A percentile compares a stretch with the other conserved stretches of the same genome.
These are phyloP conservation scores for Hippolais icterina DNA, from an alignment of 2,113 vertebrate species.

Conservation along the genomic window DNA sequence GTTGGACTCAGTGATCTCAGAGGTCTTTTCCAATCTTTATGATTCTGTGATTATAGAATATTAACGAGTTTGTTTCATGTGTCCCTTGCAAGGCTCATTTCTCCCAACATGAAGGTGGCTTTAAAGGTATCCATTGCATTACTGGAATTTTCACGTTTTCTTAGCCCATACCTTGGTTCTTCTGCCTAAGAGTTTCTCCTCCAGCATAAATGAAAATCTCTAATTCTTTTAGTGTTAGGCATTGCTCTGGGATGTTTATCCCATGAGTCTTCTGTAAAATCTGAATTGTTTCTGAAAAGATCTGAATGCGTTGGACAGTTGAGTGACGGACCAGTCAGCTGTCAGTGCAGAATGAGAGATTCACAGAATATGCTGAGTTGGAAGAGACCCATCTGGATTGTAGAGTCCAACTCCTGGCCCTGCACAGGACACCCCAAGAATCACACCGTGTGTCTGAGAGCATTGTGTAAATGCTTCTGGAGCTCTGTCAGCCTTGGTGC, in stretches of 20 bases:
- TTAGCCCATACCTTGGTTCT: not conserved
- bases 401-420: not conserved
- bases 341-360: not conserved
- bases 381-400: not conserved
- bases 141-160: not conserved
- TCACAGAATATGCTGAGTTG: not conserved
- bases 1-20: not conserved
- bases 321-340: not conserved
- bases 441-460: not conserved
- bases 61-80: accelerated
- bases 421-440: not conserved
- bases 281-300: not conserved
- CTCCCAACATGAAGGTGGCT: not conserved
- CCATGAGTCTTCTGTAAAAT: not conserved
- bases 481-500: not conserved
- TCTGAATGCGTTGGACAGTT: not conserved
- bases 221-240: not conserved
- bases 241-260: not conserved
- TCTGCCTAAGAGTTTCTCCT: not conserved
- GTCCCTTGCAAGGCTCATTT: not conserved
- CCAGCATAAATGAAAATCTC: not conserved
- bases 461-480: not conserved
- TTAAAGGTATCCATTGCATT: not conserved
- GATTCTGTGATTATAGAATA: not conserved
- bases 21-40: not conserved